These are phyloP conservation scores for Limonius californicus DNA, from an alignment of 1,140 invertebrate genomes.

Conservation along the genomic window DNA sequence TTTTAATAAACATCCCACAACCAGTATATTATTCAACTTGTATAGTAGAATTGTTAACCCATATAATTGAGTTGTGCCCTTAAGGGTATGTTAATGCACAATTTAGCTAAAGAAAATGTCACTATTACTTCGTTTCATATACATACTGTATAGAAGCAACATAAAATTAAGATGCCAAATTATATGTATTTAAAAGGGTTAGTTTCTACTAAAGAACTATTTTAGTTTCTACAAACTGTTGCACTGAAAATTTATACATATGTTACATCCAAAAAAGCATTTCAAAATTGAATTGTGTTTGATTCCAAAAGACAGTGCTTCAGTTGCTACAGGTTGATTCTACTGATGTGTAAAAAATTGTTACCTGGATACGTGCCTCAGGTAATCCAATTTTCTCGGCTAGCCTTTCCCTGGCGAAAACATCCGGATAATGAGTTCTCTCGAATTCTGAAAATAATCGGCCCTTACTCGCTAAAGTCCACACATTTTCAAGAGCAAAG, in stretches of 20 bases:
- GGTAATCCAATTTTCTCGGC: constrained; percentile 95
- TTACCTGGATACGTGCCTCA: constrained; percentile 95
- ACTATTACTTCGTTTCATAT: no score
- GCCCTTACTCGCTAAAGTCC: neutral
- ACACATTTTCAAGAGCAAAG: neutral
- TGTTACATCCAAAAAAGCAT: neutral
- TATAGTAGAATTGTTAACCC: no score
- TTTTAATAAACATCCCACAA: no score
- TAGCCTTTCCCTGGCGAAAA: constrained; percentile 92
- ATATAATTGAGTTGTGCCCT: no score
- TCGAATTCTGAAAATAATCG: constrained; percentile 53
- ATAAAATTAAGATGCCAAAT: no score
- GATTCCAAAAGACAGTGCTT: neutral
- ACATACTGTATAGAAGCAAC: no score
- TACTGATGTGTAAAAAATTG: constrained; percentile 41
- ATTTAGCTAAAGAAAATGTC: no score
- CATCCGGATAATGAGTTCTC: constrained; percentile 87
- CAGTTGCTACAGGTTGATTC: neutral
- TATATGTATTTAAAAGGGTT: no score
- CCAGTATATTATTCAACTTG: no score
- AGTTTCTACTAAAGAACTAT: no score
- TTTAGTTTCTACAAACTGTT: neutral
- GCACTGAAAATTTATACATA: constrained; percentile 5
- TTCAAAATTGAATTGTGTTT: neutral
- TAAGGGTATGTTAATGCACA: no score